Evolutionary conservation across 2,113 vertebrate species (phyloP), one percentile per base, ranked within the genome.

Genomic region (Rutilus rutilus): DNA sequence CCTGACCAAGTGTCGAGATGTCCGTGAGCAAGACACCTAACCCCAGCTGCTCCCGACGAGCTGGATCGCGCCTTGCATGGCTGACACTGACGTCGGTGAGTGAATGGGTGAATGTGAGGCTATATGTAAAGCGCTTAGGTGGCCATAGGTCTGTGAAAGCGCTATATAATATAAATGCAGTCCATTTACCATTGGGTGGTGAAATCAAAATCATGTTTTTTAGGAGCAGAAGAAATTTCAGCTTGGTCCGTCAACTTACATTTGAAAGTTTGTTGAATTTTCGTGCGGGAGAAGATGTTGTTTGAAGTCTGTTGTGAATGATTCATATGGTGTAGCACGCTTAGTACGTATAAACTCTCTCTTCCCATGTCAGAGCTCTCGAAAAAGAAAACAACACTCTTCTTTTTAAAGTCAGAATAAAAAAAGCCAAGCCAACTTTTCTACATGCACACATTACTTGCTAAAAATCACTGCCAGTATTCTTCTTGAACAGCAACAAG

Each of bases 231-330:
- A 33, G 23, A 82, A 54, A 59, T 73, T 83, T 10, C 76, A 64
- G 52, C 50, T 4, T 36, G 21, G 33, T 57, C 50, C 36, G 62
- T 76, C 27, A 83, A 74, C 12, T 73, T 57, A 25, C 47, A 64
- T 54, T 33, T 39, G 52, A 36, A 62, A 25, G 57, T 64, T 85
- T 78, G 42, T 78, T 27, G 50, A 82, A 10, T 78, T 77, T 83
- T n/a, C 27, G 11, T n/a, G 62, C 15, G 4, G 19, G 39, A 60
- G 30, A 82, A 84, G 84, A 89, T 82, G 75, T 15, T 83, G 75
- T 86, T 78, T 89, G 86, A 89, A 86, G 78, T 87, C 52, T 76
- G 65, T 82, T 64, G 30, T 85, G 57, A 88, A 85, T 87, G 82
- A 88, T 83, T 83, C 47, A 82, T 88, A 85, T 88, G 69, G 42